Evolutionary conservation across 2,888 invertebrate genomes (phyloP).

Genomic region (Thecophora atra): DNA sequence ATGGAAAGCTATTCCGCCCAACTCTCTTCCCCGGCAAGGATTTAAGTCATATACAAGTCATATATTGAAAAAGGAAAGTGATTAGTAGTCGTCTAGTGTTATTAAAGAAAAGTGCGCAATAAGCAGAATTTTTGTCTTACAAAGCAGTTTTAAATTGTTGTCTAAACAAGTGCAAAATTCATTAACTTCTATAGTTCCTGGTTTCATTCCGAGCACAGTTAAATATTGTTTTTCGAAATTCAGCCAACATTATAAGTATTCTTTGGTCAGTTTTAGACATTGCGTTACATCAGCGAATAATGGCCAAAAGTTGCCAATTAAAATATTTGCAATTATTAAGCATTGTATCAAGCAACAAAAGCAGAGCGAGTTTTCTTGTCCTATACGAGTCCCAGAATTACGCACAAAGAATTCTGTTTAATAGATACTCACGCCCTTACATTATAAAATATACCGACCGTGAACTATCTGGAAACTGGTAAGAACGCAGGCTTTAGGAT

Average conservation of each 20-base stretch:
- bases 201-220: neutral
- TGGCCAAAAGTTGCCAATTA: constrained; percentile 46
- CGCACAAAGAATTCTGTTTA: constrained; percentile 38
- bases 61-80: neutral
- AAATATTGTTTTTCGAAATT: neutral
- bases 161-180: neutral
- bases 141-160: neutral
- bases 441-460: constrained; percentile 61
- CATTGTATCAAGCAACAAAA: constrained; percentile 36
- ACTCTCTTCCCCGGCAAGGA: constrained; percentile 16
- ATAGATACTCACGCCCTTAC: constrained; percentile 53
- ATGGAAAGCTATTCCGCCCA: constrained; percentile 5
- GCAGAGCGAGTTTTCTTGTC: constrained; percentile 39
- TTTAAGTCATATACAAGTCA: neutral
- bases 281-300: constrained; percentile 44
- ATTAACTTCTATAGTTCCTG: neutral
- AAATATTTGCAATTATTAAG: constrained; percentile 40
- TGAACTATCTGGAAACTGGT: constrained; percentile 53
- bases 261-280: constrained; percentile 8
- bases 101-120: constrained; percentile 20
- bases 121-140: neutral
- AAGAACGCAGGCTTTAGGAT: constrained; percentile 14
- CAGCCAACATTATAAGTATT: neutral
- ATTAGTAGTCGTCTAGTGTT: neutral
- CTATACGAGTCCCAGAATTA: constrained; percentile 47